Conservation (phyloP, 2,797 vertebrate species). For the Xiphophorus birchmanni region DNA sequence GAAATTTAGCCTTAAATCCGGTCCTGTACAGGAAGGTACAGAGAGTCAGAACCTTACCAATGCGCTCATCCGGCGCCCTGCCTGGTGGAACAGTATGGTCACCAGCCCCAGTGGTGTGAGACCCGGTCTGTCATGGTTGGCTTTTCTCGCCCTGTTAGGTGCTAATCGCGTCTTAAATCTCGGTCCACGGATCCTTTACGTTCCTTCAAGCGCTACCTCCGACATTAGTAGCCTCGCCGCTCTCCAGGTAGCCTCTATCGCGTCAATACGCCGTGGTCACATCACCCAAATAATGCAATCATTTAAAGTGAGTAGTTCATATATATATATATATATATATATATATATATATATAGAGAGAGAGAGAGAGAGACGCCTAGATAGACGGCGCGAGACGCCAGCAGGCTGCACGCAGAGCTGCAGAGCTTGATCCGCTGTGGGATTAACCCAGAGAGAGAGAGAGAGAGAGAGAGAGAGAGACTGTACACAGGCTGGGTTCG, state of each 20-base stretch:
- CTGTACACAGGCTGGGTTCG: conserved; percentile 63
- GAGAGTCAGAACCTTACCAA: conserved; percentile 57
- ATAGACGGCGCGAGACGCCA: conserved; percentile 28
- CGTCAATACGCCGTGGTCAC: conserved; percentile 41
- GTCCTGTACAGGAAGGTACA: background rate
- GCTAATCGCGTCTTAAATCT: conserved; percentile 54
- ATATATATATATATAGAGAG: background rate
- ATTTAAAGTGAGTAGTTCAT: conserved; percentile 59
- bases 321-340: background rate
- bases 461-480: conserved; percentile 28
- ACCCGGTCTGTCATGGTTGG: conserved; percentile 53
- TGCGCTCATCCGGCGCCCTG: conserved; percentile 59
- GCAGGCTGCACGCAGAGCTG: conserved; percentile 43
- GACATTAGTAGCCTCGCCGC: conserved; percentile 24
- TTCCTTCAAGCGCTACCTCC: conserved; percentile 41
- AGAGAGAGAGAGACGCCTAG: background rate
- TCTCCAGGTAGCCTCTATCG: conserved; percentile 14
- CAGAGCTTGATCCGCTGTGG: conserved; percentile 69
- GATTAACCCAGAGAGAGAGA: conserved; percentile 58
- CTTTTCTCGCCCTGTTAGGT: conserved; percentile 24
- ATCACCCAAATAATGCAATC: conserved; percentile 63
- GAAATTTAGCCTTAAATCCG: background rate
- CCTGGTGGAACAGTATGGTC: conserved; percentile 44
- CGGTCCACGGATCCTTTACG: conserved; percentile 45
- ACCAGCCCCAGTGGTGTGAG: conserved; percentile 31